Evolutionary conservation across 2,113 vertebrate genomes (phyloP).

Genomic region (Oophaga pumilio): DNA sequence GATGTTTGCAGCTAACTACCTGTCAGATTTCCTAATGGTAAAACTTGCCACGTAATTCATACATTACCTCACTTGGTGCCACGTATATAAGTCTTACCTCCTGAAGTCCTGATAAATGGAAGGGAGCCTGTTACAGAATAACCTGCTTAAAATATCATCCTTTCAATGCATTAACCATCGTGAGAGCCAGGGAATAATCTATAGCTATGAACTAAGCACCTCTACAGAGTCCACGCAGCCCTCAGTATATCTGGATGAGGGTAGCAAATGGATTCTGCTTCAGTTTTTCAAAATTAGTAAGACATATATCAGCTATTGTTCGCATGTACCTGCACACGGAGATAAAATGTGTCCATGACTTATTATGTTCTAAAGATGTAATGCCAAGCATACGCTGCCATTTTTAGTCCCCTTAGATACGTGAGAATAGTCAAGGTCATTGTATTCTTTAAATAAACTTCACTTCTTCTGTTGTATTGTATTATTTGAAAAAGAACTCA

Average conservation of each 20-base stretch:
- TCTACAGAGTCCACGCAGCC: not conserved
- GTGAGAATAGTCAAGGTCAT: not conserved
- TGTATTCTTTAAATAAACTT: not conserved
- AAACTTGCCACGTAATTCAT: slow-evolving; percentile 5
- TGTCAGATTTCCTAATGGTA: slow-evolving; percentile 14
- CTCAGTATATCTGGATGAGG: not conserved
- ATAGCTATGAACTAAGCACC: not conserved
- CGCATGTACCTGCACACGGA: not conserved
- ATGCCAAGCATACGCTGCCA: not conserved
- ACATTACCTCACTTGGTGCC: slow-evolving; percentile 12
- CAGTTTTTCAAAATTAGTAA: not conserved
- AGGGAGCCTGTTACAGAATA: not conserved
- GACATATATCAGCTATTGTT: not conserved
- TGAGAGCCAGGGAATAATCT: not conserved
- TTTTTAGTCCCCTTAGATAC: not conserved
- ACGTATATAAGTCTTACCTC: not conserved
- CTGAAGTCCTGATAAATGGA: not conserved
- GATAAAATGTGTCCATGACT: not conserved
- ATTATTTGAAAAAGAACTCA: not conserved
- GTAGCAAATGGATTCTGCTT: not conserved
- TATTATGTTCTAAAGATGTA: not conserved
- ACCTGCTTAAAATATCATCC: not conserved
- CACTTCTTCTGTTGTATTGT: not conserved
- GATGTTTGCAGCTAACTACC: slow-evolving; percentile 23
- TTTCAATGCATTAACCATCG: not conserved